These are phyloP conservation scores for Gopherus evgoodei DNA, from an alignment of 2,113 vertebrate genomes.

Conservation along the genomic window DNA sequence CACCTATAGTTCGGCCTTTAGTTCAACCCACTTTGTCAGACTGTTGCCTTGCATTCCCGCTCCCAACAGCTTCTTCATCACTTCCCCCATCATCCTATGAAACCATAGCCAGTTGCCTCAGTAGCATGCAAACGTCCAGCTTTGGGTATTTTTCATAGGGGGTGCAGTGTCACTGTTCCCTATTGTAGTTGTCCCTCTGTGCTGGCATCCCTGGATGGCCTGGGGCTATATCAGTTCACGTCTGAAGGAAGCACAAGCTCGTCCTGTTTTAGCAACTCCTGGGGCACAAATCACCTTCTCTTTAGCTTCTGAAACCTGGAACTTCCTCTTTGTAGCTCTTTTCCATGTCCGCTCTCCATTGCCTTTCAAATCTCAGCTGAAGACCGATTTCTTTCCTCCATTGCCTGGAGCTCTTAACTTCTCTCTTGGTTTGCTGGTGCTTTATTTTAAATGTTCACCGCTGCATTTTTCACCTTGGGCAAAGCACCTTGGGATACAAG, in stretches of 20 bases:
- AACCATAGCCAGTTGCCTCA: neutral
- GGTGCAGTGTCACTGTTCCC: neutral
- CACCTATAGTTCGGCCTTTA: neutral
- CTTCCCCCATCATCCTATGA: neutral
- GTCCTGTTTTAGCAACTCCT: no score
- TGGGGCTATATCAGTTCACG: neutral
- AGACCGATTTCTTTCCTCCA: neutral
- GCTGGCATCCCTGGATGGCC: neutral
- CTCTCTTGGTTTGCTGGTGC: neutral
- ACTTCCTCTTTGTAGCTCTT: no score
- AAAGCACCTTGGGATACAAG: neutral
- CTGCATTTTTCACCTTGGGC: neutral
- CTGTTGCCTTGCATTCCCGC: neutral
- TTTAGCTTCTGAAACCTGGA: neutral
- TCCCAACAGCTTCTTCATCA: neutral
- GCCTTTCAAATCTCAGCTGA: neutral
- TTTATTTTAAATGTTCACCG: neutral
- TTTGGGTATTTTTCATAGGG: neutral
- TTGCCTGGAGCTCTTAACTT: neutral
- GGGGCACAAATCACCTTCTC: neutral
- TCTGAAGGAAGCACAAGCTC: no score
- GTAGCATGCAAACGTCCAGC: neutral
- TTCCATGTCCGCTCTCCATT: neutral
- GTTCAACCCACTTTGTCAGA: rapidly evolving
- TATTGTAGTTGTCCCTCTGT: rapidly evolving